Percentiles rank a stretch among this genome's conserved stretches.
These are phyloP conservation scores for Emydura subglobosa DNA, from an alignment of 2,113 vertebrate species.

Conservation along the genomic window DNA sequence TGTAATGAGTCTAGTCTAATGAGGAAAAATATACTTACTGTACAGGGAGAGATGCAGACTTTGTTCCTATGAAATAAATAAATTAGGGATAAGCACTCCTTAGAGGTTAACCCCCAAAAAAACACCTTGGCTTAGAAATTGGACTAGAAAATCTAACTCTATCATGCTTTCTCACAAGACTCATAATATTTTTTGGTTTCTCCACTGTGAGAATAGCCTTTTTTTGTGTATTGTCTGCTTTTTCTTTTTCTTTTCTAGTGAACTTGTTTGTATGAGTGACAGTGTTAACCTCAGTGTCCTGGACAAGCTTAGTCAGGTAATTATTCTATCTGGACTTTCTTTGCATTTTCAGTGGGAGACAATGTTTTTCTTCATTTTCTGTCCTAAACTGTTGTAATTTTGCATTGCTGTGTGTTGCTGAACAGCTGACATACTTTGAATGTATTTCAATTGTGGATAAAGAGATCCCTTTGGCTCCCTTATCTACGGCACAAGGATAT, in stretches of 20 bases:
- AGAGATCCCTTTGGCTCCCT: not conserved
- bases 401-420: not conserved
- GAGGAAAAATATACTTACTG: not conserved
- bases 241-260: rapidly evolving
- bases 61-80: not conserved
- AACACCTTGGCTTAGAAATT: not conserved
- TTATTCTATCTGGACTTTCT: not conserved
- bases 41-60: not conserved
- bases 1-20: not conserved
- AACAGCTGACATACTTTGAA: not conserved
- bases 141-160: not conserved
- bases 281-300: not conserved
- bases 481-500: not conserved
- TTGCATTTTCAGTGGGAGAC: not conserved
- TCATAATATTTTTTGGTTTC: not conserved
- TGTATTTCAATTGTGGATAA: not conserved
- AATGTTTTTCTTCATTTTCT: not conserved
- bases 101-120: not conserved
- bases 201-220: not conserved
- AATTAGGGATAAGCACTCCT: not conserved
- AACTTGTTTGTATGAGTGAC: not conserved
- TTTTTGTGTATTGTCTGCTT: not conserved
- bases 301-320: not conserved
- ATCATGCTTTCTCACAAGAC: not conserved
- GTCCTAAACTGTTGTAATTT: not conserved